phyloP scores from a whole-genome alignment of 30 jellyfish, hydroid and myxozoan species.

The Nemopilema nomurai region DNA sequence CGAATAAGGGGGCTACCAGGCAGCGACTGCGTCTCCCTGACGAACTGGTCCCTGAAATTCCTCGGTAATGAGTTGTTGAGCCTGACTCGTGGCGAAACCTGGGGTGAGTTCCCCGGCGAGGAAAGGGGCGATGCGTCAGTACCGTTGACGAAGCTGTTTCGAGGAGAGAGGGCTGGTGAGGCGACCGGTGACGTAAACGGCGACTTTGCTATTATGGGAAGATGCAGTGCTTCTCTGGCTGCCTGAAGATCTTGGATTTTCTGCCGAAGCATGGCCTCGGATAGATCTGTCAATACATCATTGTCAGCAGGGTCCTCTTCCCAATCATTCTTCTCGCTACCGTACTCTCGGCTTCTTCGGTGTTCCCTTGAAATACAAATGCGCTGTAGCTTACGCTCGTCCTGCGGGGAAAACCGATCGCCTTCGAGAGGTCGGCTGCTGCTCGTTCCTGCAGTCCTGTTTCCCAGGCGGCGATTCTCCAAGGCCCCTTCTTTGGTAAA shows the following conservation, averaged over 20 bases:
- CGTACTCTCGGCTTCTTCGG: too few species aligned
- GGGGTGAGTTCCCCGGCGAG: slow-evolving; percentile 31
- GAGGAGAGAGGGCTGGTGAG: slow-evolving; percentile 34
- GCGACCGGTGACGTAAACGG: slow-evolving; percentile 18
- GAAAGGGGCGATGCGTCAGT: slow-evolving; percentile 24
- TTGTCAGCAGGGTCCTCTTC: not conserved
- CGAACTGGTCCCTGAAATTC: slow-evolving; percentile 13
- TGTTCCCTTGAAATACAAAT: too few species aligned
- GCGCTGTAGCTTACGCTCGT: not conserved
- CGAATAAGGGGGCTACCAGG: slow-evolving; percentile 49
- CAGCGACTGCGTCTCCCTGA: slow-evolving; percentile 7
- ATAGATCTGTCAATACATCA: not conserved
- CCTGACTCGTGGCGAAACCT: slow-evolving; percentile 20
- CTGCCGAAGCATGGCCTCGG: not conserved
- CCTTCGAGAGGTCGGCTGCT: not conserved
- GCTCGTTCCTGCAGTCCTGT: not conserved
- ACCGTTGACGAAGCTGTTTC: not conserved
- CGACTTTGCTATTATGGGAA: slow-evolving; percentile 23
- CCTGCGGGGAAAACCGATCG: not conserved
- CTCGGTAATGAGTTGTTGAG: slow-evolving; percentile 5
- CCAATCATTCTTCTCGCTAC: not conserved
- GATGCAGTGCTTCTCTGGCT: slow-evolving; percentile 13
- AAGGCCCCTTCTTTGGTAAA: not conserved
- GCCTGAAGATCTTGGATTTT: slow-evolving; percentile 1
- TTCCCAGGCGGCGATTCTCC: not conserved